These are phyloP conservation scores for Phenganax marumi DNA, from an alignment of 92 coral and sea anemone species.

Conservation along the genomic window DNA sequence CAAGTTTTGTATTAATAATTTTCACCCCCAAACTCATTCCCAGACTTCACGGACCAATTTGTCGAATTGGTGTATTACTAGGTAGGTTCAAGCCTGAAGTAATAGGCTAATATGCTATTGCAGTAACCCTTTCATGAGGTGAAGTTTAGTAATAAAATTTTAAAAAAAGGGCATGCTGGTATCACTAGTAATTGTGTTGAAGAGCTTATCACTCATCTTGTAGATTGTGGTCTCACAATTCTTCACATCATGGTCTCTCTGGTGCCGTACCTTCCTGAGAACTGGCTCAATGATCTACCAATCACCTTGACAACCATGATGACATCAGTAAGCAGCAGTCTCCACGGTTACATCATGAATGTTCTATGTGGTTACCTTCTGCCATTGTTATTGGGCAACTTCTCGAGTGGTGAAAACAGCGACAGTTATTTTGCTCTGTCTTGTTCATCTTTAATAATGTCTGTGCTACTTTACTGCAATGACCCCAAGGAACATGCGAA, in stretches of 20 bases:
- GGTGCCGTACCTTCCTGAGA: conserved; percentile 86
- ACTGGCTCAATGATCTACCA: conserved; percentile 77
- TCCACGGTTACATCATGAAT: conserved; percentile 75
- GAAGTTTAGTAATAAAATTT: neutral
- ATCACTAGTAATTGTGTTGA: neutral
- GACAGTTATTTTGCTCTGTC: conserved; percentile 77
- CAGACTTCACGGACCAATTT: no score
- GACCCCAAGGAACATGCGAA: conserved; percentile 96
- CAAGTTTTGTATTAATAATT: no score
- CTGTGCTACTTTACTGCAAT: conserved; percentile 83
- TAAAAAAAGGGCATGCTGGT: neutral
- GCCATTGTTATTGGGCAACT: conserved; percentile 68
- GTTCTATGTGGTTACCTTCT: conserved; percentile 86
- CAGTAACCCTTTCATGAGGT: no score
- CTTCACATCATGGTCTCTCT: conserved; percentile 85
- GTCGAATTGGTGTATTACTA: no score
- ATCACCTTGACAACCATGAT: conserved; percentile 78
- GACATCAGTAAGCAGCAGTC: conserved; percentile 66
- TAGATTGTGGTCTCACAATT: conserved; percentile 91
- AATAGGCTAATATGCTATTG: no score
- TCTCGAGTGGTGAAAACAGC: conserved; percentile 50
- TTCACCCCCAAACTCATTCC: no score
- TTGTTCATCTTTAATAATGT: conserved; percentile 87
- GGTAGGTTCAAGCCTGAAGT: no score
- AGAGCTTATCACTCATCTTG: neutral